These are phyloP conservation scores for Electrona antarctica DNA, from an alignment of 2,113 vertebrate genomes.

Conservation along the genomic window DNA sequence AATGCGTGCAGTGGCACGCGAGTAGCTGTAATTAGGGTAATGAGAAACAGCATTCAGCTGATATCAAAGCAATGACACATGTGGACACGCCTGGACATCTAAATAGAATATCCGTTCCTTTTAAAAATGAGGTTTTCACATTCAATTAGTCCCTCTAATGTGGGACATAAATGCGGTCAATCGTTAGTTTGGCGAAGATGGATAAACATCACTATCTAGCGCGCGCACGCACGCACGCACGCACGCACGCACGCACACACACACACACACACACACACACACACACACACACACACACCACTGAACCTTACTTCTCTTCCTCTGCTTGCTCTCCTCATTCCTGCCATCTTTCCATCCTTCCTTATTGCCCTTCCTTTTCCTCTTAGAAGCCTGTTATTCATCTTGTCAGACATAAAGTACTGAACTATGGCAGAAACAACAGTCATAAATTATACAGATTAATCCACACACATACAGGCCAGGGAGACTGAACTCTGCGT, in stretches of 20 bases:
- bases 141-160: constrained; percentile 71
- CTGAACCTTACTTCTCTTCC: too few relatives aligned
- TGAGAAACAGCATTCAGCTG: constrained; percentile 72
- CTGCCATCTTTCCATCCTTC: constrained; percentile 13
- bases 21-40: constrained; percentile 74
- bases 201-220: constrained; percentile 43
- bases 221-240: constrained; percentile 2
- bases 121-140: constrained; percentile 72
- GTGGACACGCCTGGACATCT: constrained; percentile 65
- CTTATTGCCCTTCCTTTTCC: constrained; percentile 12
- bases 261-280: constrained; percentile 28
- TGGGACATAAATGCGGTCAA: constrained; percentile 53
- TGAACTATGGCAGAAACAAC: constrained; percentile 41
- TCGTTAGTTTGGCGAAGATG: constrained; percentile 43
- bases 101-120: constrained; percentile 63
- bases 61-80: constrained; percentile 75
- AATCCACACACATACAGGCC: constrained; percentile 16
- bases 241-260: neutral
- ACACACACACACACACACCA: constrained; percentile 5
- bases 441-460: constrained; percentile 68
- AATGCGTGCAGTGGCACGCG: constrained; percentile 66
- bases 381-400: constrained; percentile 30
- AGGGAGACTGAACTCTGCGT: constrained; percentile 12
- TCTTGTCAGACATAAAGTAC: constrained; percentile 57
- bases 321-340: neutral